Evolutionary conservation across 92 coral and sea anemone genomes (phyloP).

Genomic region (Desmophyllum pertusum): DNA sequence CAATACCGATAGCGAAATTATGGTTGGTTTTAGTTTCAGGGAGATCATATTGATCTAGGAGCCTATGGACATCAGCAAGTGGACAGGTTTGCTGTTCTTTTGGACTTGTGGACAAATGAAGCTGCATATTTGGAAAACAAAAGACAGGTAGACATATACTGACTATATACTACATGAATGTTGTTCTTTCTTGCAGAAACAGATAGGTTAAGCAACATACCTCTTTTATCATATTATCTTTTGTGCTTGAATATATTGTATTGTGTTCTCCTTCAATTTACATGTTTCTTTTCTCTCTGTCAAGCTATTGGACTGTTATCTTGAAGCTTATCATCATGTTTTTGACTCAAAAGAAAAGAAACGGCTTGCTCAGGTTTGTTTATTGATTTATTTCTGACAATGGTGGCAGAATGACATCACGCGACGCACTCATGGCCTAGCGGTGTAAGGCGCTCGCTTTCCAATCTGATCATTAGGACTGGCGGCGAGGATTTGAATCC

Average conservation of each 20-base stretch:
- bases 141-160: constrained; percentile 75
- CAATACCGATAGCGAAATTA: too few relatives aligned
- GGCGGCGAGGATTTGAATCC: too few relatives aligned
- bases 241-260: background rate
- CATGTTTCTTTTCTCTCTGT: background rate
- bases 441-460: too few relatives aligned
- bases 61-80: constrained; percentile 95
- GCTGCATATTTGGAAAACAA: constrained; percentile 95
- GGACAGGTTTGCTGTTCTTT: constrained; percentile 86
- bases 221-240: too few relatives aligned
- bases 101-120: constrained; percentile 98
- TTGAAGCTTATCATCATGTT: constrained; percentile 94
- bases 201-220: too few relatives aligned
- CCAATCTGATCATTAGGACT: too few relatives aligned
- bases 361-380: constrained; percentile 83
- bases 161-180: background rate
- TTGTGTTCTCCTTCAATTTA: background rate
- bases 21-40: constrained; percentile 64
- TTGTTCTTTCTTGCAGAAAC: background rate
- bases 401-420: too few relatives aligned
- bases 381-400: background rate
- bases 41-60: constrained; percentile 77
- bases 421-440: too few relatives aligned
- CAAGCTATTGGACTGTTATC: constrained; percentile 90
- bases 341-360: constrained; percentile 85